phyloP scores from a whole-genome alignment of 2,113 vertebrate genomes.

The Madoqua kirkii region DNA sequence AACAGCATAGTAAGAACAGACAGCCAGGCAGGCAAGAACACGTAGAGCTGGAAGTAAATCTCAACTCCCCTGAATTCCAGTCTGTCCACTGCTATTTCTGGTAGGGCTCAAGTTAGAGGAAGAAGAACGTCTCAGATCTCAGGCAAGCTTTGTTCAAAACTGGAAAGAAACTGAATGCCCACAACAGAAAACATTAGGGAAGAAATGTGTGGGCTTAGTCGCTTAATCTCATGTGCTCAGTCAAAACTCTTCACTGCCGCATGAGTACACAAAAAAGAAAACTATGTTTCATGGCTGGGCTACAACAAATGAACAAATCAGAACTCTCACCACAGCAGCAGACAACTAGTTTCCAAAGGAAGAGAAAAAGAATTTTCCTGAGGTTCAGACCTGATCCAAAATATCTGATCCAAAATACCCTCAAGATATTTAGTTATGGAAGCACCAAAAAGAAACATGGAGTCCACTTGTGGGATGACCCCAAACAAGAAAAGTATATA shows the following conservation, averaged over 20 bases:
- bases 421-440: not conserved
- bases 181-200: not conserved
- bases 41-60: not conserved
- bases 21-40: rapidly evolving
- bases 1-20: not conserved
- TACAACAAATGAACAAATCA: not conserved
- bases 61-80: not conserved
- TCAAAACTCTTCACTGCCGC: not conserved
- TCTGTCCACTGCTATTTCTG: not conserved
- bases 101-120: not conserved
- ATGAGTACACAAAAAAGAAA: not conserved
- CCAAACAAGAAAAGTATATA: not conserved
- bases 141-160: not conserved
- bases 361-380: not conserved
- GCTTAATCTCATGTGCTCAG: not conserved
- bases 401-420: not conserved
- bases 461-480: not conserved
- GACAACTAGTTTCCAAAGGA: not conserved
- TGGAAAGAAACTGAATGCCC: not conserved
- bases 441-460: not conserved
- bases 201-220: not conserved
- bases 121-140: not conserved
- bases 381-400: not conserved
- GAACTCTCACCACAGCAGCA: not conserved
- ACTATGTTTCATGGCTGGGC: too few relatives aligned